Evolutionary conservation across 1,140 invertebrate genomes (phyloP).

Genomic region (Cydia strobilella): DNA sequence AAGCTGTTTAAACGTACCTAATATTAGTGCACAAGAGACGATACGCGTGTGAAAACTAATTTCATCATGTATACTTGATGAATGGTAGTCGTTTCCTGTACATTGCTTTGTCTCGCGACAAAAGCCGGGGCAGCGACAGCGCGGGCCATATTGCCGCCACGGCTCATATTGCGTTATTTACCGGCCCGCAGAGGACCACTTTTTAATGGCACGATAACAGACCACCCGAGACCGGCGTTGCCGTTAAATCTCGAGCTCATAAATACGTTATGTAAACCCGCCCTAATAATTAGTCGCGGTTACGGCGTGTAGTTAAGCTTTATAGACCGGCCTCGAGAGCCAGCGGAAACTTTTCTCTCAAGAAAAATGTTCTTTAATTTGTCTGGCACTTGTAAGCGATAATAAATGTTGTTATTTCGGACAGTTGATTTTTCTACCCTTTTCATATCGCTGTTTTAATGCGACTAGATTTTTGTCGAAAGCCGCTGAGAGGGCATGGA

Average conservation of each 20-base stretch:
- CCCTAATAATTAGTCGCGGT: slow-evolving; percentile 79
- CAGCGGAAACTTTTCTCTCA: slow-evolving; percentile 51
- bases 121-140: background rate
- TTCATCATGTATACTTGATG: background rate
- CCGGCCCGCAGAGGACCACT: slow-evolving; percentile 71
- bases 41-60: background rate
- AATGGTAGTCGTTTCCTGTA: background rate
- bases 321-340: slow-evolving; percentile 68
- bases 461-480: slow-evolving; percentile 63
- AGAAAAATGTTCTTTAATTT: slow-evolving; percentile 78
- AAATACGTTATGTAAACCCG: slow-evolving; percentile 79
- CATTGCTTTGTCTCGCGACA: slow-evolving; percentile 17
- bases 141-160: slow-evolving; percentile 29
- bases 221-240: slow-evolving; percentile 69
- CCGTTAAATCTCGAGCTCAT: slow-evolving; percentile 76
- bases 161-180: slow-evolving; percentile 70
- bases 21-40: background rate
- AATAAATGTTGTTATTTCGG: slow-evolving; percentile 75
- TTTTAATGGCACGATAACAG: slow-evolving; percentile 78
- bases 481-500: slow-evolving; percentile 49
- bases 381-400: slow-evolving; percentile 65
- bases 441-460: slow-evolving; percentile 67
- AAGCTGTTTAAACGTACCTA: background rate
- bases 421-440: slow-evolving; percentile 57
- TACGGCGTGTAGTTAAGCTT: slow-evolving; percentile 77